Evolutionary conservation across 1,140 invertebrate species (phyloP), one percentile per base, ranked within the genome.

Genomic region (Heterodera carotae): DNA sequence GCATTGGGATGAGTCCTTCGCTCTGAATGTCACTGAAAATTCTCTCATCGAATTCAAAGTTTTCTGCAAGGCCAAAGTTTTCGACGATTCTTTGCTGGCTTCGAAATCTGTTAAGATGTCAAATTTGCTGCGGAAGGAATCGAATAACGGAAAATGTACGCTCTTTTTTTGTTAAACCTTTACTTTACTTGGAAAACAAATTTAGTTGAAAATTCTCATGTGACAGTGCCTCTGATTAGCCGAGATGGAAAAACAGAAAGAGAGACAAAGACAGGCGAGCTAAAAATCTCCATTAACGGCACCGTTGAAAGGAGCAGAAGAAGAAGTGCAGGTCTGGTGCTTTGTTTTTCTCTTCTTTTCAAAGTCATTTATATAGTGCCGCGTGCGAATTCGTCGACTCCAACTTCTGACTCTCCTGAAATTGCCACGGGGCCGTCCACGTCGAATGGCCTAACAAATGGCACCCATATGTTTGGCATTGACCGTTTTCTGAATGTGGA

Each of bases 1-100:
- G 5, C 82, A 86, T 69, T 86, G 85, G 84, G 84, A 86, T 29
- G 84, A 86, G 72, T 48, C 78, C 15, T 79, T 85, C 43, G 76
- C 66, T 25, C 33, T 80, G 29, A 76, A 34, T 33, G 85, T 87
- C 22, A 81, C 79, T 27, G 85, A 86, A 6, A 43, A 76, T 15
- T 87, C 85, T 0, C 27, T 75, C 8, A 39, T 86, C 15, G 81
- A 83, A 25, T 87, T 86, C 69, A 76, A 80, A 27, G 68, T 87
- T 4, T 71, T 81, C 29, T 70, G 80, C 48, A 86, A 87, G 71
- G 64, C 82, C 0, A 85, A 84, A 76, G 43, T 86, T 12, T 87
- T 86, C 66, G 85, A 86, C 18, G 84, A 86, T 60, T 71, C 70
- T 36, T 67, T 85, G 18, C 62, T 84, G 27, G 85, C 81, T 33